Percentiles rank a stretch among this genome's conserved stretches.
phyloP scores from a whole-genome alignment of 2,888 invertebrate genomes.

The Ophioninae sp. region DNA sequence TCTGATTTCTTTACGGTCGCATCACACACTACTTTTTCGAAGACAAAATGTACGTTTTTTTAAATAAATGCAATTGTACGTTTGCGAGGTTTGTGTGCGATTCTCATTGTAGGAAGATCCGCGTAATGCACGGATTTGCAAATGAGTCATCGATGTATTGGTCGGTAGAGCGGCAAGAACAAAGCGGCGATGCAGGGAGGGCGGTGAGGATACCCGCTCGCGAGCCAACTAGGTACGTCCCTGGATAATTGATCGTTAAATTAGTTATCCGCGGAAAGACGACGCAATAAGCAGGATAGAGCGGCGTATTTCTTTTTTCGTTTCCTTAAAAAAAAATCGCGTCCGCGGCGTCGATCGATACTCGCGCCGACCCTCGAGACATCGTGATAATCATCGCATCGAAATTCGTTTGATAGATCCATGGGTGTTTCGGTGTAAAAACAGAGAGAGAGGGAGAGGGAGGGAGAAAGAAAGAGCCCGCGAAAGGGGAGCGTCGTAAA shows the following conservation, averaged over 20 bases:
- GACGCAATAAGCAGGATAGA: conserved; percentile 46
- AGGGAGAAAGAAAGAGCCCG: background rate
- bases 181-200: conserved; percentile 3
- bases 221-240: conserved; percentile 50
- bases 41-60: background rate
- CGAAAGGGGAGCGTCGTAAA: background rate
- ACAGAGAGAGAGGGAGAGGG: background rate
- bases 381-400: background rate
- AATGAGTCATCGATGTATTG: background rate
- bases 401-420: background rate
- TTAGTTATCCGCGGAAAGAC: conserved; percentile 62
- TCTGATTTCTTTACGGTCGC: background rate
- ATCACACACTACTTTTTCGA: background rate
- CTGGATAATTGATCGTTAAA: conserved; percentile 69
- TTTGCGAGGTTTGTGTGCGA: background rate
- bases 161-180: background rate
- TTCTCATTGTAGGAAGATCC: background rate
- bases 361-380: background rate
- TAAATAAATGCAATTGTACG: background rate
- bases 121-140: background rate
- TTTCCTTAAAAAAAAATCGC: background rate
- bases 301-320: conserved; percentile 18
- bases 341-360: background rate
- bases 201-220: conserved; percentile 13
- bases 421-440: background rate